These are phyloP conservation scores for Enoplosus armatus DNA, from an alignment of 2,797 vertebrate species.

Conservation along the genomic window DNA sequence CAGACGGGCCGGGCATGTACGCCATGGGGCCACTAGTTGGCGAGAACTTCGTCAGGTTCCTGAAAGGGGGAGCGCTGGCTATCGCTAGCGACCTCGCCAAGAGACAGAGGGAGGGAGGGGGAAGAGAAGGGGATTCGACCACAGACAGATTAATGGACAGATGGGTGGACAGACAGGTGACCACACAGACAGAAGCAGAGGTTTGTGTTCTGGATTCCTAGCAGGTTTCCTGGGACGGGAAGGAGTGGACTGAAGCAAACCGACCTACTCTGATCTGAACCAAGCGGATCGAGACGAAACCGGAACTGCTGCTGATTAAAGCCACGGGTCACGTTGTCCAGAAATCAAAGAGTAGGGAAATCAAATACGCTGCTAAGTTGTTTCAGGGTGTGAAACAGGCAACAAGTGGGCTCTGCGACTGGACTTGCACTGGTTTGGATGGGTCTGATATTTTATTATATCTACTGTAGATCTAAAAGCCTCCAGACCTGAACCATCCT, in stretches of 20 bases:
- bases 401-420: not conserved
- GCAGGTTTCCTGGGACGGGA: not conserved
- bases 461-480: not conserved
- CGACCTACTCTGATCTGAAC: not conserved
- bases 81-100: slow-evolving; percentile 80
- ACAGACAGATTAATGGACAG: slow-evolving; percentile 20
- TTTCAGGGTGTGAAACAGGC: not conserved
- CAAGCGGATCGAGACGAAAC: not conserved
- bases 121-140: not conserved
- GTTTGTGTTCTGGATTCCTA: slow-evolving; percentile 38
- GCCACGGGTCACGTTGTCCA: not conserved
- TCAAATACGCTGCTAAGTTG: not conserved
- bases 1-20: slow-evolving; percentile 81
- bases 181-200: not conserved
- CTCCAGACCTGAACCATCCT: not conserved
- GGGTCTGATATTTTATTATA: not conserved
- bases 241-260: not conserved
- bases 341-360: not conserved
- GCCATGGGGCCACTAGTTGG: slow-evolving; percentile 88
- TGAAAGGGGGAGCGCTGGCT: slow-evolving; percentile 87
- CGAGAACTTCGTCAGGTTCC: slow-evolving; percentile 89
- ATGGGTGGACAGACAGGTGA: slow-evolving; percentile 37
- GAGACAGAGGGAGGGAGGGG: slow-evolving; percentile 17
- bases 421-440: not conserved
- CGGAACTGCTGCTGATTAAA: not conserved